phyloP scores from a whole-genome alignment of 2,888 invertebrate species.

The Terebella lapidaria region DNA sequence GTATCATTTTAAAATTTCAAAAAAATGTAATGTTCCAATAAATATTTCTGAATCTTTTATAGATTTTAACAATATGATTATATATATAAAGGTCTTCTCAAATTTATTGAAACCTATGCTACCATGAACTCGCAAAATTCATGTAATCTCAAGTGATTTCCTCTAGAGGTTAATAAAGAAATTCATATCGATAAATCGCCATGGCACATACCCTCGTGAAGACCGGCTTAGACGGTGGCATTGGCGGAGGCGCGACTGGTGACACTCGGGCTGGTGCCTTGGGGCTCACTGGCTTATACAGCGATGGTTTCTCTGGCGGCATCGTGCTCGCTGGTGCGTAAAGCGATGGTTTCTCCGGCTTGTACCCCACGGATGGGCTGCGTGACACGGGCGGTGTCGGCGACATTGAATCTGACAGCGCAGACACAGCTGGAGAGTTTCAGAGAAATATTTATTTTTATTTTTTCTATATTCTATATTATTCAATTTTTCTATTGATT shows the following conservation, averaged over 20 bases:
- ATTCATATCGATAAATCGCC: too few species aligned
- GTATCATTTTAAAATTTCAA: neutral
- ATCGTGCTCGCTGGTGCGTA: neutral
- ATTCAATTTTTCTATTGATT: too few species aligned
- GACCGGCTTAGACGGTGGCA: neutral
- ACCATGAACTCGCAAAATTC: too few species aligned
- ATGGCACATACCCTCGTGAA: too few species aligned
- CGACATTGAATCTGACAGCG: neutral
- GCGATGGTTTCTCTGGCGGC: neutral
- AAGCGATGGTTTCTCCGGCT: too few species aligned
- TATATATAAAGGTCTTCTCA: too few species aligned
- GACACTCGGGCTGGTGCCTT: neutral
- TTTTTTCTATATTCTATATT: too few species aligned
- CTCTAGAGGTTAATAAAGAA: too few species aligned
- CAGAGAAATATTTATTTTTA: too few species aligned
- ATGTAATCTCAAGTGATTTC: too few species aligned
- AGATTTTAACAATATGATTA: neutral
- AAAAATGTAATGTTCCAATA: neutral
- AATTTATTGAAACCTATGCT: too few species aligned
- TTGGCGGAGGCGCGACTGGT: neutral
- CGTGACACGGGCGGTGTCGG: neutral
- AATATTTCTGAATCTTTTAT: neutral
- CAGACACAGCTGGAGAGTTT: neutral
- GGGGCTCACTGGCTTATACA: neutral
- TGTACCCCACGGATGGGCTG: neutral